Conservation (phyloP, 2,888 invertebrate species). For the Piscicola geometra region DNA sequence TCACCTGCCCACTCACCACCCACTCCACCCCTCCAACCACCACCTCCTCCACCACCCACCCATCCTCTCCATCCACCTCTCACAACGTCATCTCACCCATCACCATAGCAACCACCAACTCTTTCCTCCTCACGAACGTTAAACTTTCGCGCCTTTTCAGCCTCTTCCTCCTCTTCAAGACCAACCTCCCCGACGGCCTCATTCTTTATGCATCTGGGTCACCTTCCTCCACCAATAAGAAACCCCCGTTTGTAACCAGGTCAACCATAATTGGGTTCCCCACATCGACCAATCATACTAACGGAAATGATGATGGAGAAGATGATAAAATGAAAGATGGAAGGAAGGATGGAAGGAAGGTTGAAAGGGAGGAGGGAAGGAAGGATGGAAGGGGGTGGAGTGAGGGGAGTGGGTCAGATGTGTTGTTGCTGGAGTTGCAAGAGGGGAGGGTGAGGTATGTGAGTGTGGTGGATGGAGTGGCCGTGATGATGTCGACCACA, state of each 20-base stretch:
- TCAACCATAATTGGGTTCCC: no score
- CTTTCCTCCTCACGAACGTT: constrained; percentile 4
- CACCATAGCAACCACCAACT: background rate
- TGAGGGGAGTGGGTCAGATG: constrained; percentile 64
- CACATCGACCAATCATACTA: no score
- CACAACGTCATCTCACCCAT: constrained; percentile 1
- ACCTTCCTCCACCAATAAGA: background rate
- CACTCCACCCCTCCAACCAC: background rate
- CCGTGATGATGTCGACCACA: constrained; percentile 61
- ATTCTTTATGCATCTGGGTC: constrained; percentile 34
- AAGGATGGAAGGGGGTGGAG: no score
- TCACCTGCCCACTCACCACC: no score
- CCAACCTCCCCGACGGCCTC: constrained; percentile 35
- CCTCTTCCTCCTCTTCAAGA: constrained; percentile 61
- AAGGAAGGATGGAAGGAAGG: no score
- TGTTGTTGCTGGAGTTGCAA: constrained; percentile 81
- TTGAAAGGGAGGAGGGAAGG: no score
- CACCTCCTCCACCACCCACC: background rate
- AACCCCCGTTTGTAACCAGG: no score
- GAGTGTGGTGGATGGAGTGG: constrained; percentile 80
- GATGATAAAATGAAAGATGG: no score
- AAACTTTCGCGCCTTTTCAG: constrained; percentile 58
- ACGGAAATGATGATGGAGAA: no score
- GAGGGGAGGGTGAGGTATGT: constrained; percentile 85
- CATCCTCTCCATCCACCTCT: background rate